phyloP scores from a whole-genome alignment of 2,888 invertebrate genomes.

The Timandra comae region DNA sequence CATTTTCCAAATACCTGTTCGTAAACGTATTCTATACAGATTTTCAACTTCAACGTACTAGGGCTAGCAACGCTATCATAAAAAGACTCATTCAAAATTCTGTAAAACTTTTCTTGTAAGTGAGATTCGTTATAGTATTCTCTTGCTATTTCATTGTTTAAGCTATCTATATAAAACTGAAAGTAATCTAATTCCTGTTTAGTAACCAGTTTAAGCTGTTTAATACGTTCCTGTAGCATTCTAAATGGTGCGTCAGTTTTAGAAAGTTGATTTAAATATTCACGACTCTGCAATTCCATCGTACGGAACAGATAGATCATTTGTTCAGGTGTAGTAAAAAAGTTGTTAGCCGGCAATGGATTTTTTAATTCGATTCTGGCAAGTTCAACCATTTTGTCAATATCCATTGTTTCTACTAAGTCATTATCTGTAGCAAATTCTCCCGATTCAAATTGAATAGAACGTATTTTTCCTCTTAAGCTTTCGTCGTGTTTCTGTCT shows the following conservation, averaged over 20 bases:
- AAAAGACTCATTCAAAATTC: conserved; percentile 57
- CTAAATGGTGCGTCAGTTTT: conserved; percentile 54
- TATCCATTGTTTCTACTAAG: conserved; percentile 56
- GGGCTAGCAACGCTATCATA: conserved; percentile 63
- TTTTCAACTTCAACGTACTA: conserved; percentile 55
- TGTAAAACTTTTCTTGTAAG: conserved; percentile 59
- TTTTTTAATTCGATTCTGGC: conserved; percentile 51
- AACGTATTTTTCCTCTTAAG: conserved; percentile 42
- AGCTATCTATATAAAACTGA: conserved; percentile 57
- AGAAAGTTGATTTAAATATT: conserved; percentile 59
- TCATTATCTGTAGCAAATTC: conserved; percentile 60
- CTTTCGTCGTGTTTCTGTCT: conserved; percentile 57
- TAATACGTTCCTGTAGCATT: conserved; percentile 47
- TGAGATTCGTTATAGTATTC: conserved; percentile 55
- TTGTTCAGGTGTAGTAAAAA: conserved; percentile 51
- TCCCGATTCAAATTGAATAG: conserved; percentile 58
- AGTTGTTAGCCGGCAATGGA: conserved; percentile 45
- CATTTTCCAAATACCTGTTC: conserved; percentile 67
- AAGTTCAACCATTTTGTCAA: conserved; percentile 57
- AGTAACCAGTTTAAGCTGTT: conserved; percentile 47
- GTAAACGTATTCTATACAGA: conserved; percentile 68
- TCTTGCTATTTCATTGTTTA: conserved; percentile 50
- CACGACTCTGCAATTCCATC: conserved; percentile 68
- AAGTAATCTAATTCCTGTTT: conserved; percentile 61
- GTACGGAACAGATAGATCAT: conserved; percentile 61